phyloP scores from a whole-genome alignment of 2,888 invertebrate species.

The Alentia gelatinosa region DNA sequence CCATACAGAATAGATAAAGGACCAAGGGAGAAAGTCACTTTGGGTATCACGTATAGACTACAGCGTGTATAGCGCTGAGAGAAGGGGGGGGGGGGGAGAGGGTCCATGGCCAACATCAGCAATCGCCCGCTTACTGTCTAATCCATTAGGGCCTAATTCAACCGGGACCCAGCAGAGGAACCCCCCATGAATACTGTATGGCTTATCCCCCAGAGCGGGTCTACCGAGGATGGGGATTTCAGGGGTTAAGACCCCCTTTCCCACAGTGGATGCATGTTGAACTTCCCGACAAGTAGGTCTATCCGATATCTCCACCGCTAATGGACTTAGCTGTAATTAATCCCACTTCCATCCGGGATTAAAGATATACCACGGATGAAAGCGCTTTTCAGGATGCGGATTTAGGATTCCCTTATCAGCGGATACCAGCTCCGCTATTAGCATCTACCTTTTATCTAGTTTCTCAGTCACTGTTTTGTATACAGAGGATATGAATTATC shows the following conservation, averaged over 20 bases:
- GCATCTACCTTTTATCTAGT: no score
- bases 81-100: neutral
- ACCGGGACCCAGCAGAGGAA: neutral
- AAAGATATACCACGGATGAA: neutral
- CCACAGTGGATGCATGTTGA: neutral
- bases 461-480: no score
- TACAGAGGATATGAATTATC: no score
- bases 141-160: neutral
- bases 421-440: no score
- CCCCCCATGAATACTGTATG: neutral
- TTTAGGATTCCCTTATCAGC: no score
- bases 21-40: neutral
- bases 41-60: neutral
- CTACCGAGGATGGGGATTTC: neutral
- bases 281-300: neutral
- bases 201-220: no score
- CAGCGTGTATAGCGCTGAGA: neutral
- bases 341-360: no score
- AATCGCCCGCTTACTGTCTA: neutral
- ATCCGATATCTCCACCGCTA: neutral
- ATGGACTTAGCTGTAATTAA: neutral
- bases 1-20: neutral
- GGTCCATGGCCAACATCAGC: neutral
- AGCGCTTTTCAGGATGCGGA: no score
- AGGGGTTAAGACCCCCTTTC: neutral